Evolutionary conservation across 1,140 invertebrate species (phyloP).

Genomic region (Drosophila eugracilis): DNA sequence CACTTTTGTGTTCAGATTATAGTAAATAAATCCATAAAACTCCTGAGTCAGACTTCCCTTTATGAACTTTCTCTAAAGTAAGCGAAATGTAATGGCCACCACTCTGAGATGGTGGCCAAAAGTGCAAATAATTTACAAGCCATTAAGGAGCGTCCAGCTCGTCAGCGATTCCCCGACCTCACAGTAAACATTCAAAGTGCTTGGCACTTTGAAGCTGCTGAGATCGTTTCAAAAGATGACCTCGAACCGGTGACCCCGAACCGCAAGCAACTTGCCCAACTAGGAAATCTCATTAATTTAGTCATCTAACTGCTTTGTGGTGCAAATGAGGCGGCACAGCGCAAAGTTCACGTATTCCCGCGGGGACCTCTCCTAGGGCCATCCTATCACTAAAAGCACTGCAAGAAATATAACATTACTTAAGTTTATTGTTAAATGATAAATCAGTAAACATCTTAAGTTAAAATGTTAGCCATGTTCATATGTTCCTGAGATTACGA

Average conservation of each 20-base stretch:
- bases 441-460: too few relatives aligned
- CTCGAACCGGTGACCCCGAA: slow-evolving; percentile 41
- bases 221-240: slow-evolving; percentile 42
- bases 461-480: too few relatives aligned
- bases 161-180: slow-evolving; percentile 15
- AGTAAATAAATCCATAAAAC: too few relatives aligned
- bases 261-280: slow-evolving; percentile 38
- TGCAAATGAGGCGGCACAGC: slow-evolving; percentile 71
- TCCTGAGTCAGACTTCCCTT: too few relatives aligned
- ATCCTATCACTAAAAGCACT: slow-evolving; percentile 28
- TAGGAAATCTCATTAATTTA: slow-evolving; percentile 75
- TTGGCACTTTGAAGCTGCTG: slow-evolving; percentile 35
- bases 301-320: slow-evolving; percentile 52
- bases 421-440: not conserved
- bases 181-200: slow-evolving; percentile 31
- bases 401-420: not conserved
- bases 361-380: slow-evolving; percentile 46
- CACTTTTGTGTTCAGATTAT: too few relatives aligned
- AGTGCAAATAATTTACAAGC: slow-evolving; percentile 32
- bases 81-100: too few relatives aligned
- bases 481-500: too few relatives aligned
- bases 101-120: slow-evolving; percentile 1
- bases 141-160: slow-evolving; percentile 18
- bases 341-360: slow-evolving; percentile 70
- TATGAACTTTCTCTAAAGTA: too few relatives aligned